phyloP scores from a whole-genome alignment of 35 echinoderm and acorn worm species.

The Heliocidaris tuberculata region DNA sequence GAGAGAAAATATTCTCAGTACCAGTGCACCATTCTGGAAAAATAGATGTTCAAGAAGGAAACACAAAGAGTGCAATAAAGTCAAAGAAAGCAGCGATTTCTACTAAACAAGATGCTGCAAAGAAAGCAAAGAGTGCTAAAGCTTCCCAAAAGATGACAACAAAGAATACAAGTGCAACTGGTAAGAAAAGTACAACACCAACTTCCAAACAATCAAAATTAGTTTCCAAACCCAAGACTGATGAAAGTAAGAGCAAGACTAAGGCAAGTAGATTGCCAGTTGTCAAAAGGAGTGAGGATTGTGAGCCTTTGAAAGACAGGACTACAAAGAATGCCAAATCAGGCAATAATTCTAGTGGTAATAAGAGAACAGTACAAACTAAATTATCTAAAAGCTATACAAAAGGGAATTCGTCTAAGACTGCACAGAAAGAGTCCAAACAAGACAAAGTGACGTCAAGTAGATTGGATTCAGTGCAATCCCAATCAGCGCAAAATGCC shows the following conservation, averaged over 20 bases:
- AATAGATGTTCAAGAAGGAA: neutral
- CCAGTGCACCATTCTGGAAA: neutral
- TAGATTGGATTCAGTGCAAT: neutral
- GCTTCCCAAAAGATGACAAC: neutral
- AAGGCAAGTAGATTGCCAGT: neutral
- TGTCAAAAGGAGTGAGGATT: neutral
- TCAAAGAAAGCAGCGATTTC: neutral
- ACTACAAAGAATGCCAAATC: neutral
- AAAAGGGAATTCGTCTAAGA: neutral
- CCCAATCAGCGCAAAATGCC: neutral
- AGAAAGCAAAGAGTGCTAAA: neutral
- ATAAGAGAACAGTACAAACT: neutral
- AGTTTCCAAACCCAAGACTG: neutral
- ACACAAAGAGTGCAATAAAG: neutral
- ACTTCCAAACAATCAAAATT: neutral
- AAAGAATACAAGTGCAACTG: neutral
- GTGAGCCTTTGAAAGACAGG: neutral
- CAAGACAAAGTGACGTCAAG: neutral
- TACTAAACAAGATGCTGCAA: neutral
- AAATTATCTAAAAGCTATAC: neutral
- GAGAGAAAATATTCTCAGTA: neutral
- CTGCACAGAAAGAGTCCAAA: neutral
- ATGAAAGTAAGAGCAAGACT: neutral
- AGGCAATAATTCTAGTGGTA: neutral
- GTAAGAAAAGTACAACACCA: neutral